Conservation (phyloP, 2,888 invertebrate species). For the Lathronympha strigana region DNA sequence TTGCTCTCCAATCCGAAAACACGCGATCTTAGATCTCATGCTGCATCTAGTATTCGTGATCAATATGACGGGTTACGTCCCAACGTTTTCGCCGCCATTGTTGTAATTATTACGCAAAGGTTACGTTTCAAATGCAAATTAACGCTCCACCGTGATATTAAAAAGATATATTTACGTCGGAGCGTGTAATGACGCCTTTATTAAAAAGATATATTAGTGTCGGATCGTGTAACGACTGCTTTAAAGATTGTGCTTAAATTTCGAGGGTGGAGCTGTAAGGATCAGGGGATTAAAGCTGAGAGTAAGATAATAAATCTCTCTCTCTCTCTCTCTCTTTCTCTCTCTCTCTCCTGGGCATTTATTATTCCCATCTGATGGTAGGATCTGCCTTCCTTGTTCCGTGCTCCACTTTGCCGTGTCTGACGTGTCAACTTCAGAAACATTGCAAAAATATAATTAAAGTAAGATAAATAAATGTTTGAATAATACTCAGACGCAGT, state of each 20-base stretch:
- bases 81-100: conserved; percentile 55
- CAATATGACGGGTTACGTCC: conserved; percentile 47
- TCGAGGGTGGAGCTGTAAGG: background rate
- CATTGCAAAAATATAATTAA: too few relatives aligned
- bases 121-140: conserved; percentile 36
- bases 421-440: too few relatives aligned
- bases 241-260: background rate
- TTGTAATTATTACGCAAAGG: conserved; percentile 58
- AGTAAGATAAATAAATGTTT: too few relatives aligned
- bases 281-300: background rate
- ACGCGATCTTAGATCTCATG: too few relatives aligned
- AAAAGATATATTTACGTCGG: conserved; percentile 17
- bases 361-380: too few relatives aligned
- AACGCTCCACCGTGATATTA: conserved; percentile 24
- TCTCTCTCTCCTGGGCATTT: too few relatives aligned
- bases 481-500: too few relatives aligned
- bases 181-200: conserved; percentile 12
- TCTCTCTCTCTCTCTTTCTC: too few relatives aligned
- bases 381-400: too few relatives aligned
- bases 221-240: conserved; percentile 9
- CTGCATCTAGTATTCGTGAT: background rate
- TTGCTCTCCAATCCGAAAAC: too few relatives aligned
- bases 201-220: conserved; percentile 9
- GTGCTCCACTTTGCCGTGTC: too few relatives aligned
- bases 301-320: background rate